Evolutionary conservation across 2,888 invertebrate genomes (phyloP).

Genomic region (Rhaphigaster nebulosa): DNA sequence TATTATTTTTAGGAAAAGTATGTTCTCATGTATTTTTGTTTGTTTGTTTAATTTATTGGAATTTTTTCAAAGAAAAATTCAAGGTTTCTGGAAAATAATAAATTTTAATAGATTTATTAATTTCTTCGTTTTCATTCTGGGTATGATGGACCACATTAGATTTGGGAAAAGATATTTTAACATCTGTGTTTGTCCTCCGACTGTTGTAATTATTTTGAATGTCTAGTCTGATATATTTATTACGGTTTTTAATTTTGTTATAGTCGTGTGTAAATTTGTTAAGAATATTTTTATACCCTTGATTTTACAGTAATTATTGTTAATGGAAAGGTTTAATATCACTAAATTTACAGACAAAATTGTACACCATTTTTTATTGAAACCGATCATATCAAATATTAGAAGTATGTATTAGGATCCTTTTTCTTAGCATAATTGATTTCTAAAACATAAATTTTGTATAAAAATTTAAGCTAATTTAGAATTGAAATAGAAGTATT

Average conservation of each 20-base stretch:
- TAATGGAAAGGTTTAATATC: background rate
- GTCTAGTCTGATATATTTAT: background rate
- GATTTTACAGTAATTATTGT: background rate
- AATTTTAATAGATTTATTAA: background rate
- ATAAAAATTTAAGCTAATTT: background rate
- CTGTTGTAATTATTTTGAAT: conserved; percentile 8
- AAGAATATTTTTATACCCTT: background rate
- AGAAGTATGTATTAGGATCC: background rate
- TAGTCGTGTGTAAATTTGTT: background rate
- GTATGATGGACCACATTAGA: background rate
- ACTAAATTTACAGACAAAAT: background rate
- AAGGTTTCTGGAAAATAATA: too few relatives aligned
- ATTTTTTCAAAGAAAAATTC: too few relatives aligned
- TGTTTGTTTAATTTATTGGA: too few relatives aligned
- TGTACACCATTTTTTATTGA: background rate
- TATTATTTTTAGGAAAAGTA: too few relatives aligned
- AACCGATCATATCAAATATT: background rate
- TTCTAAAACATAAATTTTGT: background rate
- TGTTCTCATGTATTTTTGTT: too few relatives aligned
- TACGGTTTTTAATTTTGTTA: background rate
- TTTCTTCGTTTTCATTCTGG: too few relatives aligned
- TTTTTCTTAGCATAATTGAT: background rate
- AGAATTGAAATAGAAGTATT: background rate
- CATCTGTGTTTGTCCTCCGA: background rate
- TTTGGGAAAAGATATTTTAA: background rate